Base-by-base conservation (phyloP, 2,888 invertebrate species). In the Platycnemis pennipes region DNA sequence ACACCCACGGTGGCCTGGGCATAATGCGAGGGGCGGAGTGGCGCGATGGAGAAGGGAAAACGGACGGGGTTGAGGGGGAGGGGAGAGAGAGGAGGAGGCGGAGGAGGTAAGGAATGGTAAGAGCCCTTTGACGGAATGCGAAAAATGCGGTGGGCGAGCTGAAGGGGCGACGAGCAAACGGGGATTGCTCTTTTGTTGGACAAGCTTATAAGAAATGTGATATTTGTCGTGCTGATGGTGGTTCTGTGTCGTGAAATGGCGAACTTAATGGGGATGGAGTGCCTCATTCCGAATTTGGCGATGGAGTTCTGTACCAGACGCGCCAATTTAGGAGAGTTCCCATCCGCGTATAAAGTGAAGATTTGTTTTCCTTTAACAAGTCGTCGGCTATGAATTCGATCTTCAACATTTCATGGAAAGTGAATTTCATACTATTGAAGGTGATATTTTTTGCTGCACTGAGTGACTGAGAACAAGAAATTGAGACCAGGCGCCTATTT, bases 1-100 rank as follows among this genome's bases (percentile, higher is more conserved):
- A 77, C 77, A 77, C 77, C 77, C 77, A 77, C 77, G 77, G 77
- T 77, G 77, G 77, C 77, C 77, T 77, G 77, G 37, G 77, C 77
- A 37, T 77, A 77, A 77, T 77, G 77, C 77, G 77, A 77, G n/a
- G n/a, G 77, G 77, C 77, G 77, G 77, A 37, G 77, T 37, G 77
- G 26, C 26, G 37, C 77, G 77, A 26, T 77, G 77, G 77, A 37
- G 77, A 13, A 37, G 77, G 77, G 49, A 49, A 49, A n/a, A 46
- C 13, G 46, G 46, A n/a, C n/a, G n/a, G n/a, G n/a, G n/a, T n/a
- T 11, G 56, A 22, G 56, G 56, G 22, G 56, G 56, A 37, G 77
- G 1, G 37, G 77, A 37, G 37, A 37, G 16, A 37, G 37, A 16
- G 37, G 37, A 26, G n/a, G 63, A n/a, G 63, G n/a, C 3, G 63